Percentiles rank a stretch among this genome's conserved stretches.
phyloP scores from a whole-genome alignment of 1,140 invertebrate genomes.

The Mylabris phalerata region DNA sequence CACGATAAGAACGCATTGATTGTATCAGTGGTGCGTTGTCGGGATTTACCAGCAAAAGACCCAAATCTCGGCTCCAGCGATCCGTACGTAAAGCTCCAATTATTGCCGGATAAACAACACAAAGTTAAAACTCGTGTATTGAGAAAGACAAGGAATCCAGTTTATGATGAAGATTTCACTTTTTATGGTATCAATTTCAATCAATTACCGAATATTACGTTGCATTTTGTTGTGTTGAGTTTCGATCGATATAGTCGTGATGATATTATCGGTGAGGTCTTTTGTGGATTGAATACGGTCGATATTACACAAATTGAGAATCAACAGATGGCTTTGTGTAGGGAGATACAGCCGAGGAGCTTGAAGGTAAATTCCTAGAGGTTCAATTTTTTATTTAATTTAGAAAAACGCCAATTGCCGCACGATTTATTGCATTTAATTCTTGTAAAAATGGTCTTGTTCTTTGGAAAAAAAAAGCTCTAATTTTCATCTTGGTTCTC shows the following conservation, averaged over 20 bases:
- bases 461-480: no score
- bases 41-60: constrained; percentile 73
- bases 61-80: constrained; percentile 61
- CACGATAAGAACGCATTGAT: constrained; percentile 82
- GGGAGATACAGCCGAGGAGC: constrained; percentile 80
- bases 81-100: constrained; percentile 91
- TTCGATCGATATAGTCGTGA: constrained; percentile 96
- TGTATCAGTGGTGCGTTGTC: constrained; percentile 84
- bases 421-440: no score
- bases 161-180: constrained; percentile 95
- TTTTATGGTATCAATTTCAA: constrained; percentile 86
- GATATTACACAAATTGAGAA: constrained; percentile 73
- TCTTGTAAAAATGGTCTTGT: no score
- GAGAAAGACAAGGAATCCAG: constrained; percentile 83
- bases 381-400: no score
- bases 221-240: constrained; percentile 92
- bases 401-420: no score
- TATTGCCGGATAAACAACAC: constrained; percentile 90
- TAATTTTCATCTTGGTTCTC: no score
- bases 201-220: constrained; percentile 76
- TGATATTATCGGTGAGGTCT: constrained; percentile 96
- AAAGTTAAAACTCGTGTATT: constrained; percentile 92
- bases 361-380: constrained; percentile 58
- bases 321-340: constrained; percentile 66
- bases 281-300: constrained; percentile 72